A percentile compares a stretch with the other conserved stretches of the same genome.
Evolutionary conservation across 2,888 invertebrate species (phyloP).

Genomic region (Mongoloraphidia duomilia): DNA sequence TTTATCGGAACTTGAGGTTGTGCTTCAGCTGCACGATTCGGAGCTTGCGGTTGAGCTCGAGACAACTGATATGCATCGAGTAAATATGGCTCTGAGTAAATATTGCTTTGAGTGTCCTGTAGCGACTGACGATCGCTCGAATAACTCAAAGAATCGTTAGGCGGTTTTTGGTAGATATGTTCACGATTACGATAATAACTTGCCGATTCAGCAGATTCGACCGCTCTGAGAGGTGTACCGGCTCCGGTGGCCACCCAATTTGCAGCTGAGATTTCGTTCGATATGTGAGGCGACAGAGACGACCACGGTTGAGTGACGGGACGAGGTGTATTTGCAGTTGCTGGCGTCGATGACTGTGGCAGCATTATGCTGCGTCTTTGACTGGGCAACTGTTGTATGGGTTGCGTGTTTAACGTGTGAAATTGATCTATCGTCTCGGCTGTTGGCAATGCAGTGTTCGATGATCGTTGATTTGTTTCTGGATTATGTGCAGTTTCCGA

Average conservation of each 20-base stretch:
- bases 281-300: neutral
- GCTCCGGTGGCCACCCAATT: neutral
- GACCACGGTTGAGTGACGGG: conserved; percentile 6
- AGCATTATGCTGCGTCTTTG: conserved; percentile 2
- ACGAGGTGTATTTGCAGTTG: conserved; percentile 14
- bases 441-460: conserved; percentile 29
- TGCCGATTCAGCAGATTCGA: neutral
- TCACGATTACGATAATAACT: conserved; percentile 1
- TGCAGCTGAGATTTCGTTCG: neutral
- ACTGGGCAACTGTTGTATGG: conserved; percentile 22
- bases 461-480: conserved; percentile 60
- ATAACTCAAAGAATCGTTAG: conserved; percentile 10
- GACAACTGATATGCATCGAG: conserved; percentile 26
- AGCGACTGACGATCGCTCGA: neutral
- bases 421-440: conserved; percentile 7
- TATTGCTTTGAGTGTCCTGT: conserved; percentile 7
- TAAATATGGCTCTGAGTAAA: conserved; percentile 15
- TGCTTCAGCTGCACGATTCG: conserved; percentile 19
- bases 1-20: conserved; percentile 27
- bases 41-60: conserved; percentile 30
- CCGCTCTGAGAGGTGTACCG: neutral
- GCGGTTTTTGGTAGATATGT: conserved; percentile 7
- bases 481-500: conserved; percentile 84
- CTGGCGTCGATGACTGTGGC: conserved; percentile 10
- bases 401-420: conserved; percentile 27